Evolutionary conservation across 2,797 vertebrate species (phyloP), one percentile per base, ranked within the genome.

Genomic region (Aratinga solstitialis): DNA sequence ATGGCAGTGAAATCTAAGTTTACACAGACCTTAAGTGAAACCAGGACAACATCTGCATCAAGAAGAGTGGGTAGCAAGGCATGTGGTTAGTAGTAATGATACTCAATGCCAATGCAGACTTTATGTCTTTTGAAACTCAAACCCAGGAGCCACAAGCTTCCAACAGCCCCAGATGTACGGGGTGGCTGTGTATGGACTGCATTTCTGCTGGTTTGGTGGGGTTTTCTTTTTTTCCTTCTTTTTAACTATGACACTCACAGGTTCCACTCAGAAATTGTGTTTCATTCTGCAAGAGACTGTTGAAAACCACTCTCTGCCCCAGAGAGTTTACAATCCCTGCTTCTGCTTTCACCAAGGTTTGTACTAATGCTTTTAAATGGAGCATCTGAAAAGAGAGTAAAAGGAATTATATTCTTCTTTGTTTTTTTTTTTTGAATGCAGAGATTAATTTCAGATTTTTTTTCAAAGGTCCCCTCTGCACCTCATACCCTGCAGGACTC

Each of bases 41-140:
- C 9, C 26, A 77, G 61, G 63, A 82, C 50, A 71, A 17, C 13
- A 42, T 36, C 65, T 63, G 13, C 22, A 24, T 42, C 56, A 82
- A 4, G n/a, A 63, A 38, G 16, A 58, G 24, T 5, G 7, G 3
- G 6, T 32, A 81, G 36, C 38, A 40, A 27, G 30, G 23, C 22
- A 42, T 1, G 2, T 20, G 15, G 14, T 38, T 61, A 47, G 27
- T 13, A 58, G 38, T 21, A 48, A 47, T 27, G 36, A 32, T 30
- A 34, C 9, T 72, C 2, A 0, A 7, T 61, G 24, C 13, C 34
- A 61, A 7, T 0, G 0, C 24, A n/a, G 9, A 12, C 72, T 53
- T 58, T 19, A 16, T 19, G 19, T 36, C 4, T 53, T 54, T 59
- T 73, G 43, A 79, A 68, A 38, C 22, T 63, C 61, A 84, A 61